A percentile compares a stretch with the other conserved stretches of the same genome.
phyloP scores from a whole-genome alignment of 2,113 vertebrate species.

The Anolis sagrei region DNA sequence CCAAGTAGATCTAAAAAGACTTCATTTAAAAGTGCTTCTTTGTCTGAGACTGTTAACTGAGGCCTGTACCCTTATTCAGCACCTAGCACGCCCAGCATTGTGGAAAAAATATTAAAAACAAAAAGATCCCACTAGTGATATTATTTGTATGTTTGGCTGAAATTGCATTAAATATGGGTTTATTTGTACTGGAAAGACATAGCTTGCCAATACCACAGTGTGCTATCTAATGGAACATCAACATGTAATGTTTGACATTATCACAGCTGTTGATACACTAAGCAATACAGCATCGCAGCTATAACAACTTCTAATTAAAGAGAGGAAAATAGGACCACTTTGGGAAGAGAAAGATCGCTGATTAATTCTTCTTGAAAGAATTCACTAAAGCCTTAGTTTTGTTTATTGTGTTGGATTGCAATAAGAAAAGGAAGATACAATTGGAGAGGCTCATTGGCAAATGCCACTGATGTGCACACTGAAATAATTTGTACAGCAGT shows the following conservation, averaged over 20 bases:
- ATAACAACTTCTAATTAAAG: neutral
- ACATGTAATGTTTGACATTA: constrained; percentile 1
- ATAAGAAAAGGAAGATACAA: neutral
- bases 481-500: neutral
- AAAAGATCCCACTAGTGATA: no score
- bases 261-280: neutral
- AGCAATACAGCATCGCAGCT: neutral
- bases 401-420: neutral
- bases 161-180: neutral
- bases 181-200: neutral
- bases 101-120: no score
- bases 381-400: neutral
- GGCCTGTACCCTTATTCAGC: no score
- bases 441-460: neutral
- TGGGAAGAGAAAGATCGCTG: neutral
- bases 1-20: no score
- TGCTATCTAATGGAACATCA: neutral
- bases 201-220: neutral
- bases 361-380: neutral
- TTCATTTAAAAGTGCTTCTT: no score
- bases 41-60: no score
- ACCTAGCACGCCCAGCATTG: no score
- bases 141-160: neutral
- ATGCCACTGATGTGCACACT: neutral
- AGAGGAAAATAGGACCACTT: neutral